Base-by-base conservation (phyloP, 2,113 vertebrate species). In the Oreochromis tanganicae region DNA sequence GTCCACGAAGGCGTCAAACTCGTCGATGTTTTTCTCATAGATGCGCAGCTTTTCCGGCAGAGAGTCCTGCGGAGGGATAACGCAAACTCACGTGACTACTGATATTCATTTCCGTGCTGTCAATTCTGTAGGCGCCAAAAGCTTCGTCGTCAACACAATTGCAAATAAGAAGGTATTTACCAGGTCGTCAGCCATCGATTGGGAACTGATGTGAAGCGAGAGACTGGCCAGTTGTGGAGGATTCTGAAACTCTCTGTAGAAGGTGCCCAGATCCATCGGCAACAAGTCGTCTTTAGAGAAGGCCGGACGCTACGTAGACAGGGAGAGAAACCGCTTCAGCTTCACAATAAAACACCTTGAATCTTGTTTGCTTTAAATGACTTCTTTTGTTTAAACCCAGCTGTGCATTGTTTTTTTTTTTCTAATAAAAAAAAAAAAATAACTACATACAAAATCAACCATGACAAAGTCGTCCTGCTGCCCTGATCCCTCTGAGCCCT, bases 181-280 rank as follows among this genome's bases (percentile, higher is more conserved):
- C 97, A 99, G 96, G 94, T 99, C 98, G 43, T 99, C 98, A 3
- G 99, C 99, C 99, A 99, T 99, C 19, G 98, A 99, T 92, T 99
- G 98, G 0, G 98, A 97, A 88, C 98, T 99, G 89, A 98, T 97
- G 87, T 99, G 97, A 32, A 99, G 97, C 6, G 98, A 98, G 85
- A 99, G 97, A 93, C 98, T 99, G 95, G 98, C 97, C 82, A 99
- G 97, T 87, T 99, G 99, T 52, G 99, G 99, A 4, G 99, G 98
- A 87, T 99, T 99, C 95, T 99, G 99, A 94, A 99, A 99, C 95
- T 99, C 99, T 80, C 98, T 96, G 94, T 99, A 99, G 95, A 99
- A 99, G 0, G 99, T 99, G 32, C 99, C 99, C 91, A 99, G 92
- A 92, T 99, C 99, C 98, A 99, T 99, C 2, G 98, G 98, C 92